Evolutionary conservation across 2,797 vertebrate species (phyloP).

Genomic region (Sebastes vulpes): DNA sequence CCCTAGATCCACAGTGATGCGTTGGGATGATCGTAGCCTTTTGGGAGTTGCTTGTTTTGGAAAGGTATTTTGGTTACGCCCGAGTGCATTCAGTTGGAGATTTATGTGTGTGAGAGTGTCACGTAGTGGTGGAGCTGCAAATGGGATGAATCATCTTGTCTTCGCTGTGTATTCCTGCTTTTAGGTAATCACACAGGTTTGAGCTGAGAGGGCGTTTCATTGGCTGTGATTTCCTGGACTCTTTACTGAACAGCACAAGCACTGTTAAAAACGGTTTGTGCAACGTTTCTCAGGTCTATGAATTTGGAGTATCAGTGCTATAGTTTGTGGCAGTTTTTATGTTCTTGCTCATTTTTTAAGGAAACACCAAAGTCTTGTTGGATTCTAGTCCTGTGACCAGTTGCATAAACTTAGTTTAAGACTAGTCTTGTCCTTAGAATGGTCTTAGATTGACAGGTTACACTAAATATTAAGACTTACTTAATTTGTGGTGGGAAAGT

Average conservation of each 20-base stretch:
- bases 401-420: background rate
- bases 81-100: background rate
- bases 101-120: conserved; percentile 10
- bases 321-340: background rate
- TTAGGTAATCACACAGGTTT: background rate
- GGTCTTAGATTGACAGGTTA: background rate
- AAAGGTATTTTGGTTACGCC: conserved; percentile 46
- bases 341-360: background rate
- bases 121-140: background rate
- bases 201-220: conserved; percentile 5
- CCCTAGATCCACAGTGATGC: background rate
- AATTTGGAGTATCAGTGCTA: background rate
- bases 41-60: conserved; percentile 57
- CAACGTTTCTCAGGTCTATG: background rate
- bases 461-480: background rate
- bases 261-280: background rate
- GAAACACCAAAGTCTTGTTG: background rate
- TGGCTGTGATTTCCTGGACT: background rate
- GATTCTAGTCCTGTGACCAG: background rate
- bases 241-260: background rate
- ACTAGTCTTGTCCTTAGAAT: background rate
- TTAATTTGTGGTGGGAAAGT: background rate
- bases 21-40: background rate
- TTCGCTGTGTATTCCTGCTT: conserved; percentile 2
- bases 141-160: conserved; percentile 24